These are phyloP conservation scores for Drosophila mauritiana DNA, from an alignment of 1,140 invertebrate species.

Conservation along the genomic window DNA sequence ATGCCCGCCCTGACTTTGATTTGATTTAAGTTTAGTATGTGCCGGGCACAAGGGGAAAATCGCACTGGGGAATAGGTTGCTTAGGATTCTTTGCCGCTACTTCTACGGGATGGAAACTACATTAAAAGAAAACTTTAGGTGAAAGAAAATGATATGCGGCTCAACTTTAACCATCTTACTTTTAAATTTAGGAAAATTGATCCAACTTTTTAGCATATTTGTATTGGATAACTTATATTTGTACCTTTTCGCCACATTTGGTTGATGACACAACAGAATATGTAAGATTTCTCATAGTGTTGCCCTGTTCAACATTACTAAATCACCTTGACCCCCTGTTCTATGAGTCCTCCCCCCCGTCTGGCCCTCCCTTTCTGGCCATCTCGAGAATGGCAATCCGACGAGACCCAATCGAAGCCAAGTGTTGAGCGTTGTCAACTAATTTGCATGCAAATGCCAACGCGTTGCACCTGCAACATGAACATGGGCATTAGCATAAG, in stretches of 20 bases:
- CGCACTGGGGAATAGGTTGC: constrained; percentile 14
- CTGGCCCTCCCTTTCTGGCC: neutral
- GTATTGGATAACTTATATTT: too few species aligned
- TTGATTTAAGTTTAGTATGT: constrained; percentile 44
- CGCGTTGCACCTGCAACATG: constrained; percentile 77
- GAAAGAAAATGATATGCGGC: too few species aligned
- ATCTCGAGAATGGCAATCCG: neutral
- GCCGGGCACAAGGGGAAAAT: constrained; percentile 9
- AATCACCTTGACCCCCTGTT: constrained; percentile 25
- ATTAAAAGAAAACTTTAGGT: neutral
- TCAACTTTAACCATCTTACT: neutral
- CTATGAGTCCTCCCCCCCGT: neutral
- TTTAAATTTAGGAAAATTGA: too few species aligned
- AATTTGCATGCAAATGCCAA: constrained; percentile 80
- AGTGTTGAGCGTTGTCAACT: constrained; percentile 58
- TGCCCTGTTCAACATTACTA: constrained; percentile 13
- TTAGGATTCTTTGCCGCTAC: too few species aligned
- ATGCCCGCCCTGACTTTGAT: constrained; percentile 53
- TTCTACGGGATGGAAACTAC: neutral
- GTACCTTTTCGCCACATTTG: too few species aligned
- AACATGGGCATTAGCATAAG: constrained; percentile 63
- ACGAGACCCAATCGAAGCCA: constrained; percentile 35
- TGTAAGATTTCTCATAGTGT: neutral
- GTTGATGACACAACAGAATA: too few species aligned
- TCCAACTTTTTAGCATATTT: too few species aligned